Evolutionary conservation across 2,113 vertebrate species (phyloP), one percentile per base, ranked within the genome.

Genomic region (Cacatua alba): DNA sequence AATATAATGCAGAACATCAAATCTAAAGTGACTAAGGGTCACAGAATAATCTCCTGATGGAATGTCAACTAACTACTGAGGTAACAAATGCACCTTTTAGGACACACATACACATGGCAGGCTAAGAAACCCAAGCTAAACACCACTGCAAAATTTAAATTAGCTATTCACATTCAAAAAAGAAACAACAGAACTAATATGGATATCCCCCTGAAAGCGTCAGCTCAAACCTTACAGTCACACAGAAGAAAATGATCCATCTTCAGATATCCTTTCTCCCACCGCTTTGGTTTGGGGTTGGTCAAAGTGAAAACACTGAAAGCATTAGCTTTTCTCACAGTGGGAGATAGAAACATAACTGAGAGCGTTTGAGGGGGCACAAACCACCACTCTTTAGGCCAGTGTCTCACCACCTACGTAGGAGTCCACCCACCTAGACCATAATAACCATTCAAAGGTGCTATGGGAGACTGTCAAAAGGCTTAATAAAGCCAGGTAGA

Each of bases 101-200:
- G 39, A 33, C 17, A 26, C 5, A 68, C 1, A 23, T 5, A 44
- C 21, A 62, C 46, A 23, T 3, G 33, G 26, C 0, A 0, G 11
- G 9, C 3, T 52, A 62, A 70, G 46, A 69, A 70, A 44, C 26
- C 64, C 29, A 69, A 78, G 28, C 21, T 26, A 52, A 11, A 15
- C 4, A 2, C 35, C 53, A 62, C 18, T 46, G 55, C 46, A 69
- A 69, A 62, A 33, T 37, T 75, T 87, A 31, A 70, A 51, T 37
- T 31, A 77, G 59, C 17, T 44, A 52, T 37, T n/a, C 39, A 28
- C 28, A 39, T 33, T 70, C 48, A 52, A 46, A 41, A 79, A 33
- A 65, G 33, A 33, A 46, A n/a, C 33, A 57, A 33, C 55, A 46
- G 64, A 52, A 70, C 15, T 65, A 29, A 46, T 23, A 63, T 3